These are phyloP conservation scores for Zaprionus ornatus DNA, from an alignment of 1,140 invertebrate genomes.

Conservation along the genomic window DNA sequence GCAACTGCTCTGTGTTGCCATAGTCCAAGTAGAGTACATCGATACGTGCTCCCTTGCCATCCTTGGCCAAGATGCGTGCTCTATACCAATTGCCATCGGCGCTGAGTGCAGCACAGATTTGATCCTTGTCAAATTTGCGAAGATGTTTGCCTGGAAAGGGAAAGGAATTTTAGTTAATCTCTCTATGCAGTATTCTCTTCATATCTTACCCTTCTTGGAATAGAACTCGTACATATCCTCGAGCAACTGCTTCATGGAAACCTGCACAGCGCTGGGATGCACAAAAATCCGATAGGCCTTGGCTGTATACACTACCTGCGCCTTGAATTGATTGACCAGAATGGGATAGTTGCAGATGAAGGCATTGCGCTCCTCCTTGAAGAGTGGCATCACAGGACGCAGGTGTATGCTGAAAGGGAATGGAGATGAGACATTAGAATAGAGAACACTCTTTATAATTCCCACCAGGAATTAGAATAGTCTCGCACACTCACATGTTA, in stretches of 20 bases:
- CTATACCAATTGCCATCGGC: constrained; percentile 88
- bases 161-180: neutral
- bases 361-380: constrained; percentile 65
- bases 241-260: constrained; percentile 83
- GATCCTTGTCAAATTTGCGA: constrained; percentile 57
- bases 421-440: neutral
- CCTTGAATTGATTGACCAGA: constrained; percentile 58
- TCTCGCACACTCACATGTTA: constrained; percentile 65
- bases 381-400: constrained; percentile 72
- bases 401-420: constrained; percentile 56
- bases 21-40: constrained; percentile 90
- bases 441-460: neutral
- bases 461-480: too few species aligned
- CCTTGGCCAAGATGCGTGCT: constrained; percentile 85
- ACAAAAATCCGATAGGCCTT: constrained; percentile 86
- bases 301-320: constrained; percentile 54
- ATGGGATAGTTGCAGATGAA: constrained; percentile 69
- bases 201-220: constrained; percentile 6
- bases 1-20: constrained; percentile 88
- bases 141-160: constrained; percentile 48
- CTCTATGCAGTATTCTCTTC: neutral
- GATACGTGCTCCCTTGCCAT: constrained; percentile 77
- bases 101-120: constrained; percentile 87
- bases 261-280: constrained; percentile 84
- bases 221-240: constrained; percentile 86